Conservation (phyloP, 2,113 vertebrate genomes). For the Pluvialis apricaria region DNA sequence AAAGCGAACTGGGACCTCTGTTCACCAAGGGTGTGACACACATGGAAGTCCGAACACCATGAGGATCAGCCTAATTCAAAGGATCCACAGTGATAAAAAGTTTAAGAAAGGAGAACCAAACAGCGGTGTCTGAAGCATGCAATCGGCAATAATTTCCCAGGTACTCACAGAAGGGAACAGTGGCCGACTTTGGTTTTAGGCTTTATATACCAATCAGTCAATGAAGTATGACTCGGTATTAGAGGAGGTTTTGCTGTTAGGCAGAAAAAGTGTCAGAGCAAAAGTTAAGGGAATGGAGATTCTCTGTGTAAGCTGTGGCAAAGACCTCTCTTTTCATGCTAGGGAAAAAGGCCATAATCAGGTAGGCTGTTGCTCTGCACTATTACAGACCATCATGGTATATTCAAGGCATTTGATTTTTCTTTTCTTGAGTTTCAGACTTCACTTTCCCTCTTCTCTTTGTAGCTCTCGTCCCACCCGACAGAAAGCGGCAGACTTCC, state of each 20-base stretch:
- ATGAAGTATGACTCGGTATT: background rate
- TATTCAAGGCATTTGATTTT: background rate
- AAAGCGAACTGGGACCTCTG: background rate
- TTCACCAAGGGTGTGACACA: background rate
- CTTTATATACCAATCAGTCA: background rate
- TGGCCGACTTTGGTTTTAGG: background rate
- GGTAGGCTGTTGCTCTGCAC: background rate
- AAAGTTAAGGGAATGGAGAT: background rate
- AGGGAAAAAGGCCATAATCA: background rate
- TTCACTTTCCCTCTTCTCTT: background rate
- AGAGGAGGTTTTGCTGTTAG: background rate
- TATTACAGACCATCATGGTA: background rate
- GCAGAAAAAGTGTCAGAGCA: background rate
- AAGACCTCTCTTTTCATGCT: background rate
- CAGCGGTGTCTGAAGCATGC: background rate
- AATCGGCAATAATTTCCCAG: background rate
- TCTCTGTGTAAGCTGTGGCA: background rate
- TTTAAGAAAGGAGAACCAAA: background rate
- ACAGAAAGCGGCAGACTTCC: background rate
- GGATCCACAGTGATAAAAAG: background rate
- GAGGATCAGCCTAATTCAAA: background rate
- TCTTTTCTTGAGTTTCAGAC: background rate
- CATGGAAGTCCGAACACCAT: background rate
- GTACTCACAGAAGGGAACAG: background rate
- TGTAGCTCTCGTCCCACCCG: background rate